Percentiles rank a stretch among this genome's conserved stretches.
Conservation (phyloP, 2,888 invertebrate species). For the Lucinisca nassula region DNA sequence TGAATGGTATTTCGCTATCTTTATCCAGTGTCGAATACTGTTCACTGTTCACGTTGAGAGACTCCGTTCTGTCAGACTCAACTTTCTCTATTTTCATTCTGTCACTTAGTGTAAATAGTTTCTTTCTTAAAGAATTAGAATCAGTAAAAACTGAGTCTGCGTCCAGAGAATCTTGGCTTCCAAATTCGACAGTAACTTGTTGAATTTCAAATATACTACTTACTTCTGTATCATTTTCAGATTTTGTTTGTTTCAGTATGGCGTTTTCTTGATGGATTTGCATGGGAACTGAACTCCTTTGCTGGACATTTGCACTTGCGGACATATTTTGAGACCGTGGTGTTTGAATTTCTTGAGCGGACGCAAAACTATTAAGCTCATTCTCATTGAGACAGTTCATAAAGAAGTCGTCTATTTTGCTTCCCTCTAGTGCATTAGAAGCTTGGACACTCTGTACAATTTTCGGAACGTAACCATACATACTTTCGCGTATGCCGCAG, state of each 20-base stretch:
- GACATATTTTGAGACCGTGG: background rate
- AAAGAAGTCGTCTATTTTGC: constrained; percentile 74
- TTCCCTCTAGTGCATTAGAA: constrained; percentile 72
- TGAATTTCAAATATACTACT: background rate
- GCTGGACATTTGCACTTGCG: background rate
- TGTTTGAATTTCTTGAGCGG: constrained; percentile 1
- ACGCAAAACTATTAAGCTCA: constrained; percentile 68
- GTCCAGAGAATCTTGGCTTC: constrained; percentile 1
- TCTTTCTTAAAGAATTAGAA: background rate
- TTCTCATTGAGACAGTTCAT: constrained; percentile 57
- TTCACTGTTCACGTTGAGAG: background rate
- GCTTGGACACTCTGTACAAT: constrained; percentile 72
- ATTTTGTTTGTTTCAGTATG: background rate
- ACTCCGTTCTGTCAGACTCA: background rate
- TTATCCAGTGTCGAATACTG: background rate
- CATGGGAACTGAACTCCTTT: background rate
- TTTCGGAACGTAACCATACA: constrained; percentile 76
- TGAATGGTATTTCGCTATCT: background rate
- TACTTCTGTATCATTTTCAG: background rate
- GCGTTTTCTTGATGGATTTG: background rate
- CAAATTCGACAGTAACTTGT: background rate
- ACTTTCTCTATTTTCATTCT: no score
- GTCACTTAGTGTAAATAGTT: no score
- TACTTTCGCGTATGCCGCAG: constrained; percentile 55
- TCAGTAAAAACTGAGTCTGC: background rate